A percentile compares a stretch with the other conserved stretches of the same genome.
These are phyloP conservation scores for honey bee (Apis mellifera) DNA, from an alignment of 1,140 invertebrate genomes.

Conservation along the genomic window Amel_HAv3.1 CM009940.2:3912501-3913000, in stretches of 20 bases:
- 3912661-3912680: not conserved
- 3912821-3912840: too few relatives aligned
- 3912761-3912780: too few relatives aligned
- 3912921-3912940: too few relatives aligned
- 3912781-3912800: too few relatives aligned
- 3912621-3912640: not conserved
- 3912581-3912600: slow-evolving; percentile 55
- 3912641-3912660: not conserved
- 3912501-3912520: slow-evolving; percentile 22
- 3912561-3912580: slow-evolving; percentile 40
- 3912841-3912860: too few relatives aligned
- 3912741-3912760: not conserved
- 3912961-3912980: too few relatives aligned
- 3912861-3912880: too few relatives aligned
- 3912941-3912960: too few relatives aligned
- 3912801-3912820: too few relatives aligned
- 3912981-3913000: too few relatives aligned
- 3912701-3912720: not conserved
- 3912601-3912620: slow-evolving; percentile 52
- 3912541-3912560: slow-evolving; percentile 56
- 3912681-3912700: not conserved
- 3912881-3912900: too few relatives aligned
- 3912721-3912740: not conserved
- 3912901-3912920: too few relatives aligned
- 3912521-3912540: slow-evolving; percentile 22